Percentiles rank a stretch among this genome's conserved stretches.
These are phyloP conservation scores for Eustalomyia histrio DNA, from an alignment of 2,888 invertebrate genomes.

Conservation along the genomic window DNA sequence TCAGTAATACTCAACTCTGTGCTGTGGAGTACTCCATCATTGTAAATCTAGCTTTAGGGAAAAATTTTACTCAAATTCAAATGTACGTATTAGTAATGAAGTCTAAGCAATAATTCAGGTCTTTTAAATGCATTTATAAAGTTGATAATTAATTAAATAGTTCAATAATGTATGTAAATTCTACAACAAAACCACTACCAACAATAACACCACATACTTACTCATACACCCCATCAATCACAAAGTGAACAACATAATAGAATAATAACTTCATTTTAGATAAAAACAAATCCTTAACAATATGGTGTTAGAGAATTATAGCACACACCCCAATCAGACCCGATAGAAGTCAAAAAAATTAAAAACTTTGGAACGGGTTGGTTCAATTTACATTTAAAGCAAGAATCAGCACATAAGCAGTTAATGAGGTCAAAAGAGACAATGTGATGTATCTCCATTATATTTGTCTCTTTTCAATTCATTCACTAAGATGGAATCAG, in stretches of 20 bases:
- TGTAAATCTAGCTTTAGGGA: too few species aligned
- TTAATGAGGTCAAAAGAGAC: too few species aligned
- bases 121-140: conserved; percentile 47
- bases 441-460: too few species aligned
- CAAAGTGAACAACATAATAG: neutral
- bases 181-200: neutral
- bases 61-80: conserved; percentile 7
- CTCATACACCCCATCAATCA: neutral
- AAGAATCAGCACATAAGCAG: too few species aligned
- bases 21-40: too few species aligned
- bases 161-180: neutral
- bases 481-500: too few species aligned
- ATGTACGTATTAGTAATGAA: conserved; percentile 38
- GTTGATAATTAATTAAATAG: neutral
- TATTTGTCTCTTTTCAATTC: too few species aligned
- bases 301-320: neutral
- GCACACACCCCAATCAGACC: too few species aligned
- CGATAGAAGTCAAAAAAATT: too few species aligned
- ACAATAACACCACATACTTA: neutral
- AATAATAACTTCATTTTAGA: neutral
- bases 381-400: too few species aligned
- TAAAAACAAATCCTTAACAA: neutral
- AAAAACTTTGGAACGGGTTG: too few species aligned
- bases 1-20: too few species aligned
- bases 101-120: conserved; percentile 54